These are phyloP conservation scores for Caenorhabditis sp. DNA, from an alignment of 2,888 invertebrate genomes.

Conservation along the genomic window DNA sequence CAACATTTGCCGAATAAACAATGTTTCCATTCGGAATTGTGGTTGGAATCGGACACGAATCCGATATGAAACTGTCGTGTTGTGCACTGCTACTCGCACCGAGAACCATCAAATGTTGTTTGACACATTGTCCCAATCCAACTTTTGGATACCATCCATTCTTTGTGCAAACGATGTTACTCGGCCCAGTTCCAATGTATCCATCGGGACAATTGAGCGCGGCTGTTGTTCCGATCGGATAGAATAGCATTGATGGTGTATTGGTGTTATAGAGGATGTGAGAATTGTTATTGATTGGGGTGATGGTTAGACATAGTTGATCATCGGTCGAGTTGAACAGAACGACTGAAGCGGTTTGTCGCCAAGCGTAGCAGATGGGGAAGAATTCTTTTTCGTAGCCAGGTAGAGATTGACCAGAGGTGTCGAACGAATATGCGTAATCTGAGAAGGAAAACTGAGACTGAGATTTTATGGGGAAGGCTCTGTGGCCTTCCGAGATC, in stretches of 20 bases:
- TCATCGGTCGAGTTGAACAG: slow-evolving; percentile 33
- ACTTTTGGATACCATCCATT: slow-evolving; percentile 47
- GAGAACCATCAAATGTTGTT: slow-evolving; percentile 3
- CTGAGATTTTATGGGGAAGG: neutral
- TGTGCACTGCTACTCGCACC: neutral
- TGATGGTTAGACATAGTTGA: slow-evolving; percentile 20
- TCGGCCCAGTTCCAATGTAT: slow-evolving; percentile 23
- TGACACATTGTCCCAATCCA: slow-evolving; percentile 25
- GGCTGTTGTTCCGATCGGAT: slow-evolving; percentile 51
- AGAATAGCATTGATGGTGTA: neutral
- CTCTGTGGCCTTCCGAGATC: neutral
- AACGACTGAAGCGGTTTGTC: slow-evolving; percentile 35
- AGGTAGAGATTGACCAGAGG: slow-evolving; percentile 21
- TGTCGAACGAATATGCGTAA: slow-evolving; percentile 43
- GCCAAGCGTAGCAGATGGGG: slow-evolving; percentile 49
- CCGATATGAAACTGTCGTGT: neutral
- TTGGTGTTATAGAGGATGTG: neutral
- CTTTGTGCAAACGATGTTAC: slow-evolving; percentile 43
- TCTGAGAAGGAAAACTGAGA: slow-evolving; percentile 12
- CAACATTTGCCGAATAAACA: slow-evolving; percentile 31
- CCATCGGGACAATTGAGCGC: slow-evolving; percentile 47
- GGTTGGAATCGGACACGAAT: slow-evolving; percentile 13
- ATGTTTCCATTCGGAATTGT: slow-evolving; percentile 24
- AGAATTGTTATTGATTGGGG: slow-evolving; percentile 4
- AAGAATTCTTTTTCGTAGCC: slow-evolving; percentile 42